Evolutionary conservation across 2,113 vertebrate species (phyloP).

Genomic region (Mixornis gularis): DNA sequence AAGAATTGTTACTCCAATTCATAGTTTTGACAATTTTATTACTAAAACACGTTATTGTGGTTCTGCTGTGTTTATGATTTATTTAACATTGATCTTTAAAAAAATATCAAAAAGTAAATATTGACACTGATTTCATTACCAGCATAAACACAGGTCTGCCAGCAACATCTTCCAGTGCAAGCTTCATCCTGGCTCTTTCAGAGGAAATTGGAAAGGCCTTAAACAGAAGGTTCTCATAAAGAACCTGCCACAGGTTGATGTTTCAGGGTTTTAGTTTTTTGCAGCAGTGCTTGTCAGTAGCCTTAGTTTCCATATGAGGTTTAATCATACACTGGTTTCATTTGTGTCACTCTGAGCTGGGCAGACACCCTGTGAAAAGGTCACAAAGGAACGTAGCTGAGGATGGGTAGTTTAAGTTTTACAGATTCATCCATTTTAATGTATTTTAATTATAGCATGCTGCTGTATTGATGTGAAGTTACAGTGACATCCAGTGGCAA

Average conservation of each 20-base stretch:
- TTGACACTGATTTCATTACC: conserved; percentile 8
- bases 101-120: not conserved
- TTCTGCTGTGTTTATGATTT: conserved; percentile 4
- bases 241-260: conserved; percentile 9
- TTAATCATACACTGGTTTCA: conserved; percentile 18
- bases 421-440: conserved; percentile 8
- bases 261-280: not conserved
- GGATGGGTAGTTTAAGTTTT: not conserved
- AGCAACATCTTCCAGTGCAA: not conserved
- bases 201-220: conserved; percentile 17
- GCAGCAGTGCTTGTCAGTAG: conserved; percentile 31
- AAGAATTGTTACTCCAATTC: not conserved
- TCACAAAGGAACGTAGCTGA: conserved; percentile 39
- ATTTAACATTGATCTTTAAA: not conserved
- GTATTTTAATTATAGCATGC: conserved; percentile 6
- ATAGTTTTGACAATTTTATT: not conserved
- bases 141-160: conserved; percentile 21
- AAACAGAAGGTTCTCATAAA: conserved; percentile 24
- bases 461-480: not conserved
- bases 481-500: conserved; percentile 64
- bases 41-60: not conserved
- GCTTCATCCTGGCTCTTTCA: not conserved
- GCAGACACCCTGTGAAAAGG: conserved; percentile 44
- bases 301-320: conserved; percentile 18
- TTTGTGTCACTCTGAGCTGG: conserved; percentile 52